These are phyloP conservation scores for Hartigia nigra DNA, from an alignment of 2,888 invertebrate genomes.

Conservation along the genomic window DNA sequence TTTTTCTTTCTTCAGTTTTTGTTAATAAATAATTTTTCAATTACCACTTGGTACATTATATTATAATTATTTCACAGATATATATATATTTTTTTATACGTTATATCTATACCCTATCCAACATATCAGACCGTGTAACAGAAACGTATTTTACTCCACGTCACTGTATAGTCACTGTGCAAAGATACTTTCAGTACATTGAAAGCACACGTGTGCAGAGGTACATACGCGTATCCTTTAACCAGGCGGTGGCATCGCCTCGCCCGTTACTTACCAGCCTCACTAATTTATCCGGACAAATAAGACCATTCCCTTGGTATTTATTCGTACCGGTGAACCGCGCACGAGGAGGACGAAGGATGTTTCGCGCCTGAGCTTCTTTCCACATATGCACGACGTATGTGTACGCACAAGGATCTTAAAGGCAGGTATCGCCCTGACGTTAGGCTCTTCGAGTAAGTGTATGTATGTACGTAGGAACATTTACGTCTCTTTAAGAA, in stretches of 20 bases:
- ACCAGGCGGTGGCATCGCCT: neutral
- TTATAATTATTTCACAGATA: neutral
- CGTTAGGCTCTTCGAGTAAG: neutral
- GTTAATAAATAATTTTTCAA: neutral
- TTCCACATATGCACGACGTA: neutral
- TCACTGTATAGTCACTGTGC: neutral
- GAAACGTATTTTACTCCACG: neutral
- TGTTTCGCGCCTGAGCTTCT: constrained; percentile 1
- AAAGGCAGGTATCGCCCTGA: neutral
- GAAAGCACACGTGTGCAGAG: neutral
- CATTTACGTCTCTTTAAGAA: constrained; percentile 26
- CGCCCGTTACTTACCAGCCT: constrained; percentile 16
- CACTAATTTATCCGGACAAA: constrained; percentile 23
- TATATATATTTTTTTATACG: neutral
- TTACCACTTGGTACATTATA: neutral
- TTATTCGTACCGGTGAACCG: constrained; percentile 17
- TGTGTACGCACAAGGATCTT: neutral
- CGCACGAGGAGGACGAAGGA: constrained; percentile 1
- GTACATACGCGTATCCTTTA: neutral
- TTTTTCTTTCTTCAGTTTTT: neutral
- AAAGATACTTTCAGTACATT: neutral
- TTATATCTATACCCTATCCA: neutral
- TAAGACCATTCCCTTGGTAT: constrained; percentile 21
- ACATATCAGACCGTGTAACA: neutral
- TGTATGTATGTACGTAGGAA: constrained; percentile 11